A percentile compares a stretch with the other conserved stretches of the same genome.
These are phyloP conservation scores for Chaetophractus vellerosus DNA, from an alignment of 2,797 vertebrate species.

Conservation along the genomic window DNA sequence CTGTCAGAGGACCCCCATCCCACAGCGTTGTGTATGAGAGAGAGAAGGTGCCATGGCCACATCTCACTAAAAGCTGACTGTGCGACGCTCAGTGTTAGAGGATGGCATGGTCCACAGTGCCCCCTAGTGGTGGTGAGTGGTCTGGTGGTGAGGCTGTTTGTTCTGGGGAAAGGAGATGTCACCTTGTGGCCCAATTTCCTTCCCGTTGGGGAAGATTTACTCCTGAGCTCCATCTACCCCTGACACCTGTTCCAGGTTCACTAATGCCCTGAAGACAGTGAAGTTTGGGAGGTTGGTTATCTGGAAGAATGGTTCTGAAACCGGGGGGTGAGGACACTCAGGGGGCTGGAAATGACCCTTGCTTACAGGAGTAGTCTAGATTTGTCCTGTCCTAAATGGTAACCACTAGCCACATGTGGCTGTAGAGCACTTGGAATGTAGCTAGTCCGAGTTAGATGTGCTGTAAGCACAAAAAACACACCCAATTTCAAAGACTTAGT, in stretches of 20 bases:
- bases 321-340: background rate
- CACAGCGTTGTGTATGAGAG: background rate
- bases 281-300: slow-evolving; percentile 10
- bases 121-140: slow-evolving; percentile 56
- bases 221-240: background rate
- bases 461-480: background rate
- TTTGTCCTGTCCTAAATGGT: background rate
- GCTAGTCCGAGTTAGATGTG: background rate
- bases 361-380: background rate
- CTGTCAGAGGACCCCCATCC: background rate
- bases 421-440: background rate
- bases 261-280: background rate
- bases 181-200: background rate
- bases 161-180: background rate
- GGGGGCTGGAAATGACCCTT: background rate
- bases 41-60: background rate
- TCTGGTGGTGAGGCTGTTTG: background rate
- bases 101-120: slow-evolving; percentile 38
- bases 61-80: background rate
- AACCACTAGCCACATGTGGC: background rate
- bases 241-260: slow-evolving; percentile 16
- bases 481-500: slow-evolving; percentile 10
- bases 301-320: slow-evolving; percentile 22
- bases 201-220: background rate
- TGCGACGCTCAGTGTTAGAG: background rate